Base-by-base conservation (phyloP, 2,888 invertebrate species). In the Chrysopilus asiliformis region DNA sequence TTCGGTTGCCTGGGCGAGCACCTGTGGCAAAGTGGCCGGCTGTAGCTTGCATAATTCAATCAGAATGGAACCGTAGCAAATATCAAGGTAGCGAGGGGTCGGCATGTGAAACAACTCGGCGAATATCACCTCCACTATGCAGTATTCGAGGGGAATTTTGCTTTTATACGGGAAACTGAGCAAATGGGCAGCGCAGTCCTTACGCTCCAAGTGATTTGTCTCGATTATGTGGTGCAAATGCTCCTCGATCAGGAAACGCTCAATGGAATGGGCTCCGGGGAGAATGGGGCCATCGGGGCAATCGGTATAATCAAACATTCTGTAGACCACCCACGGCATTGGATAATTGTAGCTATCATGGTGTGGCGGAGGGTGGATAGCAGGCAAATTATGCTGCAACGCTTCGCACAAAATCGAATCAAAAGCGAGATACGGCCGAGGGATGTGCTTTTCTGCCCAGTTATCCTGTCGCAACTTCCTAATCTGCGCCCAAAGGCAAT, bases 261-360 rank as follows among this genome's bases (percentile, higher is more conserved):
- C 98, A 43, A 98, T 94, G 0, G 97, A 89, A 65, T 97, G 94
- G 14, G 89, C 85, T 22, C 94, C 95, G 0, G 98, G 98, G 36
- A 98, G 65, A 29, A 84, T 77, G 0, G 86, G 84, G 0, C 76
- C 87, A 59, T 94, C 94, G 0, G 95, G 94, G 49, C 95, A 94
- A 65, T 99, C 98, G 0, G 95, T 94, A 59, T 97, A 94, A 62
- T 97, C 97, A 66, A 99, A 99, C 78, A 99, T 84, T 27, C 89
- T 74, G 63, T 93, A 97, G 24, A 95, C 82, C 2, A 91, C 90
- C 56, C 82, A 77, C 0, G 98, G 98, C 72, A 93, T 80, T 0
- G 97, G 97, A 64, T 98, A 98, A 16, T 72, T 68, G 54, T 82
- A 84, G 2, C 78, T 75, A 45, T 91, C 87, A 55, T 90, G 83